Conservation (phyloP, 2,113 vertebrate genomes). For the Ahaetulla prasina region DNA sequence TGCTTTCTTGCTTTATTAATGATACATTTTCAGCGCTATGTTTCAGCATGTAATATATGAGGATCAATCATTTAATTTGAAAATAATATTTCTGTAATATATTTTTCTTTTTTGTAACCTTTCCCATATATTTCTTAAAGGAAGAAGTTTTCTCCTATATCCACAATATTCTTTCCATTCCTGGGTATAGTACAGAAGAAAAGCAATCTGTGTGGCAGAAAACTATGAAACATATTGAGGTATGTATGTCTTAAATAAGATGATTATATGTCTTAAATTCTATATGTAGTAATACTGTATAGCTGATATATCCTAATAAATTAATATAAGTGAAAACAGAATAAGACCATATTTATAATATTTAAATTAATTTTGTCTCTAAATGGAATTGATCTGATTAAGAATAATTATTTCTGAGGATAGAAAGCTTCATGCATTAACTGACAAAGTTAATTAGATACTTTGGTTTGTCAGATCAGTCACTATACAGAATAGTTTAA, state of each 20-base stretch:
- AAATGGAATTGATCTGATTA: background rate
- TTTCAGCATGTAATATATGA: background rate
- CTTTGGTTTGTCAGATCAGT: background rate
- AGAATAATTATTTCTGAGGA: background rate
- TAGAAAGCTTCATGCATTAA: background rate
- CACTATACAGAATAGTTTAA: background rate
- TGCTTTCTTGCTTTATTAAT: background rate
- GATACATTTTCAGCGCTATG: background rate
- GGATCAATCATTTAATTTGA: background rate
- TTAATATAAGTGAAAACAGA: background rate
- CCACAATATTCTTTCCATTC: conserved; percentile 92
- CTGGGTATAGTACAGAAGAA: conserved; percentile 85
- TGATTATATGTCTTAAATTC: background rate
- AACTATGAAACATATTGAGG: conserved; percentile 82
- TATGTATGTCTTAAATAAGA: conserved; percentile 63
- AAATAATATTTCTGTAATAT: background rate
- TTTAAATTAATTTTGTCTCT: background rate
- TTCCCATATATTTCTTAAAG: conserved; percentile 64
- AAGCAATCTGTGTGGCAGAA: conserved; percentile 83
- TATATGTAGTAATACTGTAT: background rate
- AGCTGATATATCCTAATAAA: background rate
- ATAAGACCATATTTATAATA: background rate
- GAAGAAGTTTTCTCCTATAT: conserved; percentile 92
- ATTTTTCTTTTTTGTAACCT: background rate
- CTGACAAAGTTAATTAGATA: background rate